Percentiles rank a stretch among this genome's conserved stretches.
Evolutionary conservation across 2,113 vertebrate species (phyloP).

Genomic region (Oxyura jamaicensis): DNA sequence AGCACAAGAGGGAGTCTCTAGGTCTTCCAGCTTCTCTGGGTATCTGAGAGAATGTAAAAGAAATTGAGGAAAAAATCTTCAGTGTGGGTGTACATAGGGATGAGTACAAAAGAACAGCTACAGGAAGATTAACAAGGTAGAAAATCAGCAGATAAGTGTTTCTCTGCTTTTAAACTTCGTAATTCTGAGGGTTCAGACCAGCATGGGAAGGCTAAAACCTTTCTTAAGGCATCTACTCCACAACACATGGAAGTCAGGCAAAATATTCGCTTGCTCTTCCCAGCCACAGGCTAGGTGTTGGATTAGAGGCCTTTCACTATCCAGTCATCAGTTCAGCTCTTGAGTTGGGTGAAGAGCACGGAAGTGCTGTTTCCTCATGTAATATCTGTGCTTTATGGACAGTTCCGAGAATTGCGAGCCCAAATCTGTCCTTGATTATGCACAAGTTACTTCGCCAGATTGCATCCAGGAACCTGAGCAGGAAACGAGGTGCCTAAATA

Average conservation of each 20-base stretch:
- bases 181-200: neutral
- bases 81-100: neutral
- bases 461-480: neutral
- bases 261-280: neutral
- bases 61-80: neutral
- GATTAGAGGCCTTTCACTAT: neutral
- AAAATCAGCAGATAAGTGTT: neutral
- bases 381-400: neutral
- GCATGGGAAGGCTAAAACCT: neutral
- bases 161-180: neutral
- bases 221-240: neutral
- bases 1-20: neutral
- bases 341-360: neutral
- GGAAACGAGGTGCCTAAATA: neutral
- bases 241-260: neutral
- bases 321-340: neutral
- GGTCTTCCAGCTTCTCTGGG: neutral
- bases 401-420: neutral
- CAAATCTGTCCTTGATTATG: neutral
- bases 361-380: neutral
- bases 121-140: neutral
- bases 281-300: neutral
- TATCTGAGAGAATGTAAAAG: neutral
- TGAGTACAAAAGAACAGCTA: neutral
- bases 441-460: neutral